Conservation (phyloP, 92 coral and sea anemone species). For the Actinernus sp. region DNA sequence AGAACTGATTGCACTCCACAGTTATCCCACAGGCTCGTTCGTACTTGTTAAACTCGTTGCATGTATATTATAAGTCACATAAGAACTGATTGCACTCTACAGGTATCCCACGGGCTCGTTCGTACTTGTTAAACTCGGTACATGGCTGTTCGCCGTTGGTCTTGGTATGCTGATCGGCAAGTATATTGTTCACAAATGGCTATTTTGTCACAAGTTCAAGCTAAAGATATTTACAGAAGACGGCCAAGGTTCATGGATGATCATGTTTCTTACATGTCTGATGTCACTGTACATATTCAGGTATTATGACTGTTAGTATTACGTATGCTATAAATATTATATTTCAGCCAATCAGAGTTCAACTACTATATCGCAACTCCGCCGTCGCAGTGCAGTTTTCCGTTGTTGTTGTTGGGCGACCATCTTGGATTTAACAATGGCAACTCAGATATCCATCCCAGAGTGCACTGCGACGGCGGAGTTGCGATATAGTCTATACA, state of each 20-base stretch:
- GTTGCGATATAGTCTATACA: no score
- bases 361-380: no score
- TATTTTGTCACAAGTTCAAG: conserved; percentile 73
- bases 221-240: conserved; percentile 87
- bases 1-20: no score
- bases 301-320: conserved; percentile 11
- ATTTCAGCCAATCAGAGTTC: no score
- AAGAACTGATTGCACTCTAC: not conserved
- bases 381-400: no score
- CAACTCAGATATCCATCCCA: no score
- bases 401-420: no score
- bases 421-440: no score
- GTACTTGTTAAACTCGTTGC: conserved; percentile 74
- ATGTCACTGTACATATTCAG: conserved; percentile 75
- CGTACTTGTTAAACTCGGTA: conserved; percentile 70
- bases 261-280: conserved; percentile 80
- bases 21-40: conserved; percentile 82
- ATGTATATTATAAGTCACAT: no score
- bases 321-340: no score
- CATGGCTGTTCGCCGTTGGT: conserved; percentile 73
- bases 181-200: conserved; percentile 75
- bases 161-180: conserved; percentile 76
- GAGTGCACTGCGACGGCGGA: no score
- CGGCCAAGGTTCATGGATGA: conserved; percentile 94
- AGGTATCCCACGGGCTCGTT: conserved; percentile 86